Conservation (phyloP, 64 coral and sea anemone genomes). For the Anthopleura sola region DNA sequence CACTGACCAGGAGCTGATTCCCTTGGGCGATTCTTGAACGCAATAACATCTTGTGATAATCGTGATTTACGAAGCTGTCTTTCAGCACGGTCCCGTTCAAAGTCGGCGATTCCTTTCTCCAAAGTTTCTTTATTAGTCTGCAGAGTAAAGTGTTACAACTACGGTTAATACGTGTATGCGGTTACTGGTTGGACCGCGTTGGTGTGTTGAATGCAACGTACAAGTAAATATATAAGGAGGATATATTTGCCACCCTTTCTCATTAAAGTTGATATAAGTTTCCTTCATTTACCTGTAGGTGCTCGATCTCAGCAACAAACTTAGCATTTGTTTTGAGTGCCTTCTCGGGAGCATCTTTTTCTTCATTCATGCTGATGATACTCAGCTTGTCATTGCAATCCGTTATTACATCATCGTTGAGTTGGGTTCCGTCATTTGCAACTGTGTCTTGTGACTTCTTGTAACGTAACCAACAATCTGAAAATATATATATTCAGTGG, state of each 20-base stretch:
- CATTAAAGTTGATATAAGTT: neutral
- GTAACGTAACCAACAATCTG: too few relatives aligned
- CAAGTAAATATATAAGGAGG: too few relatives aligned
- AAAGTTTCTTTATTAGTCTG: neutral
- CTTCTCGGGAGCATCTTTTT: neutral
- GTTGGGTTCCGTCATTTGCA: neutral
- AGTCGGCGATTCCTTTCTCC: neutral
- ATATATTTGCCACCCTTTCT: too few relatives aligned
- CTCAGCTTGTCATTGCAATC: neutral
- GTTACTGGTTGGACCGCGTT: too few relatives aligned
- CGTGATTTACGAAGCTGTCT: neutral
- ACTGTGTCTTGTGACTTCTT: neutral
- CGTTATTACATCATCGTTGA: neutral
- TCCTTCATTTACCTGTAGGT: neutral
- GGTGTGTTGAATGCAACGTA: too few relatives aligned
- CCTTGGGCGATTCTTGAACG: neutral
- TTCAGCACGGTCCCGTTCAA: neutral
- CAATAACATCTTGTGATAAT: neutral
- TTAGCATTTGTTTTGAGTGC: neutral
- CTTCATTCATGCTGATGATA: neutral
- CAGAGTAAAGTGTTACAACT: neutral
- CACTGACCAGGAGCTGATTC: neutral
- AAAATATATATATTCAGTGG: too few relatives aligned
- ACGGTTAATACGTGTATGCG: neutral
- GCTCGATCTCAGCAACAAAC: neutral